A percentile compares a stretch with the other conserved stretches of the same genome.
phyloP scores from a whole-genome alignment of 2,888 invertebrate species.

The Brenthis daphne region DNA sequence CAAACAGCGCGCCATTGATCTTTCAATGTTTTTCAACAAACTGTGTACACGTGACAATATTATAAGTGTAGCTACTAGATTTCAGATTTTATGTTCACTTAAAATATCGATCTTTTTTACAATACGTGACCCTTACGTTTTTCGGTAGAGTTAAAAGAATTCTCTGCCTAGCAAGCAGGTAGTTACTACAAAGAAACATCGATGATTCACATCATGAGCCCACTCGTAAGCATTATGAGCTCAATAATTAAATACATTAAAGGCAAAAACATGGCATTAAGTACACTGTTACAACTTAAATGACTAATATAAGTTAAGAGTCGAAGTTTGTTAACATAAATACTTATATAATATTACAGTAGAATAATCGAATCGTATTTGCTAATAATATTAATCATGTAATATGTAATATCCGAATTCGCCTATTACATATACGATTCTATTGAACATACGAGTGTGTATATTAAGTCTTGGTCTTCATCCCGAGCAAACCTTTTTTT shows the following conservation, averaged over 20 bases:
- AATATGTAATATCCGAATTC: too few species aligned
- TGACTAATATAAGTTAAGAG: background rate
- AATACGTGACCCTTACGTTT: conserved; percentile 1
- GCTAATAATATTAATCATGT: too few species aligned
- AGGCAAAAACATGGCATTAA: conserved; percentile 6
- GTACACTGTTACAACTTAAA: background rate
- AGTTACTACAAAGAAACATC: conserved; percentile 9
- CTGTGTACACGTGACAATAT: conserved; percentile 29
- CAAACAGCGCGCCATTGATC: conserved; percentile 61
- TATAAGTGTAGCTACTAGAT: conserved; percentile 3
- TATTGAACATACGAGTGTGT: too few species aligned
- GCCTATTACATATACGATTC: too few species aligned
- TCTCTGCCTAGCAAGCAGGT: conserved; percentile 4
- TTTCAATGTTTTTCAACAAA: conserved; percentile 55
- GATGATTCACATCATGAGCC: conserved; percentile 15
- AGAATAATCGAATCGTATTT: too few species aligned
- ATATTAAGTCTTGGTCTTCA: too few species aligned
- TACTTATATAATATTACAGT: too few species aligned
- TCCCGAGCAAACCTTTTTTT: background rate
- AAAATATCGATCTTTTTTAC: background rate
- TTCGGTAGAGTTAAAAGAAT: conserved; percentile 7
- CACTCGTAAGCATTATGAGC: background rate
- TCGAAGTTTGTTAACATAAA: background rate
- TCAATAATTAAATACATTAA: conserved; percentile 6
- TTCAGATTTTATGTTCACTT: conserved; percentile 4